These are phyloP conservation scores for Nebria salina DNA, from an alignment of 2,888 invertebrate genomes.

Conservation along the genomic window DNA sequence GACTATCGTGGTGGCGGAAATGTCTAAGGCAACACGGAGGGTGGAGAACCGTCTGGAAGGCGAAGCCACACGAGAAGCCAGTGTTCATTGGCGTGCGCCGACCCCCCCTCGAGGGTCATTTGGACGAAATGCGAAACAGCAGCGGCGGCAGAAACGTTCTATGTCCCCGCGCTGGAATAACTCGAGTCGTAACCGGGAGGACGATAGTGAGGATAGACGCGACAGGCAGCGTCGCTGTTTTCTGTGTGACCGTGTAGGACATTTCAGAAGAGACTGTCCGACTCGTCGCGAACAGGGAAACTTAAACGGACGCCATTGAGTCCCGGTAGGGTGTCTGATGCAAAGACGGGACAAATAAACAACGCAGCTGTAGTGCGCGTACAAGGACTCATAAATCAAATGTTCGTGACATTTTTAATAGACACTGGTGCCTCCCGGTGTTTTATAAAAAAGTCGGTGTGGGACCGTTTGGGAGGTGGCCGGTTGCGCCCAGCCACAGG, in stretches of 20 bases:
- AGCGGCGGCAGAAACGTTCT: too few species aligned
- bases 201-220: too few species aligned
- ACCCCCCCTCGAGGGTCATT: not conserved
- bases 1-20: not conserved
- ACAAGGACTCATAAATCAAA: not conserved
- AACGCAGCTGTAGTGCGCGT: slow-evolving; percentile 10
- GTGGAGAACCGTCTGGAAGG: not conserved
- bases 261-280: slow-evolving; percentile 7
- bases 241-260: not conserved
- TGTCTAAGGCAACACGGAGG: not conserved
- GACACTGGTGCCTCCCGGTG: slow-evolving; percentile 18
- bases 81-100: not conserved
- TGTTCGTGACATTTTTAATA: not conserved
- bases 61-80: not conserved
- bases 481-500: too few species aligned
- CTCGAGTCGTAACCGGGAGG: too few species aligned
- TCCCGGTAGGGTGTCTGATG: slow-evolving; percentile 2
- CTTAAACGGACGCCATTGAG: not conserved
- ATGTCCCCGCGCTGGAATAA: too few species aligned
- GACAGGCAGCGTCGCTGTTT: slow-evolving; percentile 2
- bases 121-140: too few species aligned
- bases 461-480: too few species aligned
- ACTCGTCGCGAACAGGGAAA: too few species aligned
- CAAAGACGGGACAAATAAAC: not conserved
- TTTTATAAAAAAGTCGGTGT: too few species aligned